These are phyloP conservation scores for Villa cingulata DNA, from an alignment of 2,888 invertebrate species.

Conservation along the genomic window DNA sequence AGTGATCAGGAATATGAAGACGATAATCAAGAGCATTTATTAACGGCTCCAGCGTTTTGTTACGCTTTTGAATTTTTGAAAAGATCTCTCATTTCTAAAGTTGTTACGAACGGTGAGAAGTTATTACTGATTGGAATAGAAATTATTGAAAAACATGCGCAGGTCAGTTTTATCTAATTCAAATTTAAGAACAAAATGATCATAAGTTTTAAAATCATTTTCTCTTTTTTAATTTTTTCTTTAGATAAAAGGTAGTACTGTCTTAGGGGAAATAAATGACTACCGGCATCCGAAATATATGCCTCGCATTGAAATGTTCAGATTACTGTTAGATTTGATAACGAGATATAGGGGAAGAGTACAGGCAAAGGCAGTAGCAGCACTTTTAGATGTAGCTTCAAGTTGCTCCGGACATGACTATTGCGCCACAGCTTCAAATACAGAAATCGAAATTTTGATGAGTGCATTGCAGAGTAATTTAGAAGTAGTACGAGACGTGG, in stretches of 20 bases:
- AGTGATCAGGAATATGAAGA: constrained; percentile 18
- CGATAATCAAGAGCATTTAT: constrained; percentile 16
- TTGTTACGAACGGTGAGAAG: constrained; percentile 40
- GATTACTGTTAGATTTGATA: constrained; percentile 63
- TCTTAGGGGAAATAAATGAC: constrained; percentile 36
- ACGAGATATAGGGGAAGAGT: constrained; percentile 53
- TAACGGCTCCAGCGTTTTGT: constrained; percentile 59
- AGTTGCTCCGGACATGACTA: constrained; percentile 55
- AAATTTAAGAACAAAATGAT: too few species aligned
- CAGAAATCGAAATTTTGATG: constrained; percentile 64
- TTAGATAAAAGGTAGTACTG: constrained; percentile 36
- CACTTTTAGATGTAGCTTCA: constrained; percentile 66
- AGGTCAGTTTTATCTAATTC: constrained; percentile 34
- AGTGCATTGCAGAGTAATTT: constrained; percentile 61
- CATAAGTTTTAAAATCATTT: constrained; percentile 17
- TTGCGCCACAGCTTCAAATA: constrained; percentile 46
- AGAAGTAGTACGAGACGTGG: constrained; percentile 62
- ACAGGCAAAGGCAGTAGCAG: constrained; percentile 64
- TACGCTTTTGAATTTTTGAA: constrained; percentile 70
- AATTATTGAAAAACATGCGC: constrained; percentile 59
- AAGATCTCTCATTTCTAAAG: constrained; percentile 39
- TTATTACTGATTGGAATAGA: constrained; percentile 48
- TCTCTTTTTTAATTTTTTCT: constrained; percentile 17
- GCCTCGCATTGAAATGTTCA: constrained; percentile 70
- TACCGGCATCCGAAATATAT: constrained; percentile 60